Conservation (phyloP, 2,888 invertebrate genomes). For the Frankliniella intonsa region DNA sequence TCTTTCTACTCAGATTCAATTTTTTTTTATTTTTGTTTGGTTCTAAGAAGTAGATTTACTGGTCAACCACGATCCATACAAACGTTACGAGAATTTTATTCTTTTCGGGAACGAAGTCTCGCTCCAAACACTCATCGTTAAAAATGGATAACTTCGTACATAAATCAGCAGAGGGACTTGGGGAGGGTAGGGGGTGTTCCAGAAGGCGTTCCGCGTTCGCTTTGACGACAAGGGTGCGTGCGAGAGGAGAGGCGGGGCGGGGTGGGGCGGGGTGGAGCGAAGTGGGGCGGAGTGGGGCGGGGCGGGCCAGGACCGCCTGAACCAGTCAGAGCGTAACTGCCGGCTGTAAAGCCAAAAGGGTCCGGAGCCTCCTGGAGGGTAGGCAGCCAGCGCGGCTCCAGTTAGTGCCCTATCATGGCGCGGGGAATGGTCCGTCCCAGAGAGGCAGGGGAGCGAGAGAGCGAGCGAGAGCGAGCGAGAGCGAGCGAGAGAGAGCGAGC, state of each 20-base stretch:
- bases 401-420: neutral
- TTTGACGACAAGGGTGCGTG: too few relatives aligned
- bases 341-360: neutral
- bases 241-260: neutral
- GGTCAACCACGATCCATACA: too few relatives aligned
- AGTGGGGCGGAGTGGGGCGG: neutral
- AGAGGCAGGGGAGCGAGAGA: neutral
- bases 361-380: neutral
- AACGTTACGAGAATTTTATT: too few relatives aligned
- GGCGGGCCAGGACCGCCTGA: neutral
- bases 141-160: too few relatives aligned
- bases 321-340: neutral
- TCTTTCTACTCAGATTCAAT: too few relatives aligned
- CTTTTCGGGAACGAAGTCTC: too few relatives aligned
- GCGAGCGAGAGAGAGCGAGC: neutral
- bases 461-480: neutral
- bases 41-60: too few relatives aligned
- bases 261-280: neutral
- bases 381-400: neutral
- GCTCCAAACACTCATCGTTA: too few relatives aligned
- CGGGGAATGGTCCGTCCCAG: neutral
- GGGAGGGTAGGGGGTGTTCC: too few relatives aligned
- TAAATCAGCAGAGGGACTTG: too few relatives aligned
- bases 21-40: too few relatives aligned
- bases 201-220: too few relatives aligned